Evolutionary conservation across 2,888 invertebrate genomes (phyloP).

Genomic region (Leucania comma): DNA sequence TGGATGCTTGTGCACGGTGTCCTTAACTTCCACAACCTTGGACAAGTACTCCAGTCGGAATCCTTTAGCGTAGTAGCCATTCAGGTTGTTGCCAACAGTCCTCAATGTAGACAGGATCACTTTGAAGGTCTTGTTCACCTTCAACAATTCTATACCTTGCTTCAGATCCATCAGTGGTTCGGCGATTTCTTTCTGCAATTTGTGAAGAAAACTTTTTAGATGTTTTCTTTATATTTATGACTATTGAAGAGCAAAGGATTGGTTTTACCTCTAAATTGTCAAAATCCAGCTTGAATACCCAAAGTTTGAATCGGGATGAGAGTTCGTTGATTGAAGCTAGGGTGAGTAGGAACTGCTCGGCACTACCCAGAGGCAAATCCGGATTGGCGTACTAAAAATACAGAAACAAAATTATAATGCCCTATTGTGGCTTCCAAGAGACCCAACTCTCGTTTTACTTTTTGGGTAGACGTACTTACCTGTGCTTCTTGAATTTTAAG

Average conservation of each 20-base stretch:
- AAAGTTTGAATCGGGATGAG: constrained; percentile 97
- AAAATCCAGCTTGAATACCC: constrained; percentile 99
- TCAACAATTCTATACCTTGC: constrained; percentile 97
- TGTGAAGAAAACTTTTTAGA: neutral
- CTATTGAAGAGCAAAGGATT: neutral
- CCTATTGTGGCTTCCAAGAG: neutral
- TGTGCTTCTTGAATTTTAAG: constrained; percentile 99
- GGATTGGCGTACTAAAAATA: constrained; percentile 94
- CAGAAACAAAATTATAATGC: constrained; percentile 1
- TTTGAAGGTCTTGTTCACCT: constrained; percentile 98
- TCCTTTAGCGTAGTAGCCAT: constrained; percentile 97
- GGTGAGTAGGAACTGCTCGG: constrained; percentile 99
- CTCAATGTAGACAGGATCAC: constrained; percentile 98
- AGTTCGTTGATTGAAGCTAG: constrained; percentile 98
- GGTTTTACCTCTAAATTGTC: constrained; percentile 96
- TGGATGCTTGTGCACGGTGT: constrained; percentile 99
- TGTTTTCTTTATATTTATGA: neutral
- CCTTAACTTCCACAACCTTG: constrained; percentile 99
- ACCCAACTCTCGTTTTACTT: neutral
- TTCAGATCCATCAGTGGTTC: constrained; percentile 99
- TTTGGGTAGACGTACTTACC: constrained; percentile 67
- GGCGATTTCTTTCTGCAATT: constrained; percentile 96
- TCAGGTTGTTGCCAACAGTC: constrained; percentile 98
- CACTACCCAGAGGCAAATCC: constrained; percentile 97
- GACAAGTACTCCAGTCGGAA: constrained; percentile 99